Conservation (phyloP, 1,140 invertebrate genomes). For the Drosophila nigrodunni region DNA sequence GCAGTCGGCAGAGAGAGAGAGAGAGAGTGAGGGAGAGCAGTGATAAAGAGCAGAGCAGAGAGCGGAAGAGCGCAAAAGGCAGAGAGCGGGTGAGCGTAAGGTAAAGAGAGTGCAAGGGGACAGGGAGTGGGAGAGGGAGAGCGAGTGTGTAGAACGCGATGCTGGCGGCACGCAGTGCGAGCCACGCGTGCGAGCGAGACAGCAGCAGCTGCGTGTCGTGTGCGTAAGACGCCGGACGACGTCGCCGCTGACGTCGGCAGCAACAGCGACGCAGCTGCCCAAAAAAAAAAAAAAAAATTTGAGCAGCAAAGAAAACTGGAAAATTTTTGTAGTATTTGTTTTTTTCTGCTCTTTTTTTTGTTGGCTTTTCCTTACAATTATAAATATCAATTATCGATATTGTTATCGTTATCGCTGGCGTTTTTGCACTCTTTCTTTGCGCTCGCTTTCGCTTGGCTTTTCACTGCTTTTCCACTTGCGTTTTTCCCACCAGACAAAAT, state of each 20-base stretch:
- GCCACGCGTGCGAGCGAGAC: conserved; percentile 43
- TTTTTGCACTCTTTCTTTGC: conserved; percentile 1
- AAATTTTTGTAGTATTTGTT: conserved; percentile 30
- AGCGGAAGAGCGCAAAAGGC: background rate
- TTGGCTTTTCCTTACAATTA: conserved; percentile 20
- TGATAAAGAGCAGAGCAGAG: background rate
- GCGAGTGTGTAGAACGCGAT: conserved; percentile 4
- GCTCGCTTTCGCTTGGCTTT: conserved; percentile 23
- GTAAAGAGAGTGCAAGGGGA: conserved; percentile 17
- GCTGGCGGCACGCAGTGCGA: background rate
- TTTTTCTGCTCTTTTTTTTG: conserved; percentile 2
- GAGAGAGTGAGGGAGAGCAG: conserved; percentile 5
- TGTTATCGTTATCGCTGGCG: conserved; percentile 10
- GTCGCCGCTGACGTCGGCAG: background rate
- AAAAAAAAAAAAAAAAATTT: background rate
- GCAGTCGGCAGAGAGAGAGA: background rate
- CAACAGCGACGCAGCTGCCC: background rate
- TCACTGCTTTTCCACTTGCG: conserved; percentile 9
- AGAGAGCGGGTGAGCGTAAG: conserved; percentile 7
- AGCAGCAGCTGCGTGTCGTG: conserved; percentile 54
- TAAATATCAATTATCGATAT: conserved; percentile 28
- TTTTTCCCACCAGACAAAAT: conserved; percentile 44
- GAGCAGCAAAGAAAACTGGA: conserved; percentile 38
- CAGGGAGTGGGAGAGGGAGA: conserved; percentile 26
- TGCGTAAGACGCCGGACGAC: conserved; percentile 44